Conservation (phyloP, 2,113 vertebrate species). For the Phrynosoma blainvillii region DNA sequence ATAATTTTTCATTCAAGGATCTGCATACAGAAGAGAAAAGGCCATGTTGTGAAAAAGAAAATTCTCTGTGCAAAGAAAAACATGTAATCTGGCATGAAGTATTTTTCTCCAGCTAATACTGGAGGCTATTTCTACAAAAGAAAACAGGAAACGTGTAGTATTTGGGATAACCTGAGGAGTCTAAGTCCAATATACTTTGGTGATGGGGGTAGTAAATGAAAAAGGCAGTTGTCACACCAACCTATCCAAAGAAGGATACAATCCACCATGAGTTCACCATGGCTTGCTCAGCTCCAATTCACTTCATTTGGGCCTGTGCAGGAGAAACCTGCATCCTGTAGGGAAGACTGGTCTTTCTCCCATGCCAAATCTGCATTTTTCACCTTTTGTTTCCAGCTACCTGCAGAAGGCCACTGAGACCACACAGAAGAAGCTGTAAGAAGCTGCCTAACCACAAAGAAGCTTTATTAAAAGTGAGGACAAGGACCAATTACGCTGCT, state of each 20-base stretch:
- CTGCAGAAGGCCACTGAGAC: neutral
- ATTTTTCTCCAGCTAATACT: too few relatives aligned
- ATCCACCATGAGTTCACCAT: neutral
- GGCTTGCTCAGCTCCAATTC: neutral
- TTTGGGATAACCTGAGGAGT: neutral
- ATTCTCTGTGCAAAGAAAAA: too few relatives aligned
- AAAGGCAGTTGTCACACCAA: too few relatives aligned
- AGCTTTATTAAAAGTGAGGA: constrained; percentile 14
- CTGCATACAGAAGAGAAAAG: neutral
- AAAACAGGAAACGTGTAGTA: too few relatives aligned
- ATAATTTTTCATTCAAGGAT: neutral
- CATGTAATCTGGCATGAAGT: too few relatives aligned
- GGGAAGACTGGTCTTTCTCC: neutral
- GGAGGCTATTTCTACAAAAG: too few relatives aligned
- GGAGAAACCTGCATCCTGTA: neutral
- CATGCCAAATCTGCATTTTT: neutral
- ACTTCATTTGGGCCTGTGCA: neutral
- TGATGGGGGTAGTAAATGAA: neutral
- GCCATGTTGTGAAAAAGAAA: neutral
- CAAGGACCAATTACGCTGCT: constrained; percentile 8
- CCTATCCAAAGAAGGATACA: neutral
- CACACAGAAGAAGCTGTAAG: neutral
- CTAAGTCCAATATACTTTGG: neutral
- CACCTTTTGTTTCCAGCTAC: neutral
- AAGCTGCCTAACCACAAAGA: neutral